Conservation (phyloP, 2,113 vertebrate species). For the Prunella fulvescens region DNA sequence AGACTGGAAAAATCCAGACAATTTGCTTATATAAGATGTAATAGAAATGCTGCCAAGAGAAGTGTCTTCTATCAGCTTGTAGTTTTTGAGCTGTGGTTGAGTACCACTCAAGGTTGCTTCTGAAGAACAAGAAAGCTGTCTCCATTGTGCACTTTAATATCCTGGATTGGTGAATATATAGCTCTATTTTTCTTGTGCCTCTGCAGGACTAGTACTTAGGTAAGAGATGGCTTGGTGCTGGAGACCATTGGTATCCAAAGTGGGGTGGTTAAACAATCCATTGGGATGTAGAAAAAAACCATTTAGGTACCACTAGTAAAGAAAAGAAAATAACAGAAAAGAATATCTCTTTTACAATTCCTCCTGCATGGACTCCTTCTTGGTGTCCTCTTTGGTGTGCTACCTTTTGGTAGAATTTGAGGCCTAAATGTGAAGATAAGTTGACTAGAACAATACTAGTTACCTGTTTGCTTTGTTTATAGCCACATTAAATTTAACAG, state of each 20-base stretch:
- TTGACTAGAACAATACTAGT: neutral
- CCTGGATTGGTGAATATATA: neutral
- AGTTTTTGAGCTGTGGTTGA: neutral
- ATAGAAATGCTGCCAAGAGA: neutral
- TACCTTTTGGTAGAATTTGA: neutral
- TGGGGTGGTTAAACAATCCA: fast-evolving
- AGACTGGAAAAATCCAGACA: neutral
- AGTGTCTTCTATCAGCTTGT: neutral
- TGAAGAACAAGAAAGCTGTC: neutral
- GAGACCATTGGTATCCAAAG: neutral
- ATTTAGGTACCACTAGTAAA: neutral
- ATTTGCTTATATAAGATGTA: neutral
- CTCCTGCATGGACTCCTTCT: neutral
- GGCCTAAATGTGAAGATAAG: neutral
- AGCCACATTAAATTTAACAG: neutral
- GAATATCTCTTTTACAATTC: fast-evolving
- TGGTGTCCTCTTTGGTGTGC: neutral
- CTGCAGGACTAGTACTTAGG: neutral
- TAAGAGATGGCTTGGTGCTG: neutral
- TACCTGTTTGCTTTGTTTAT: neutral
- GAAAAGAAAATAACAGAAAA: fast-evolving
- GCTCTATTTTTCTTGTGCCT: neutral
- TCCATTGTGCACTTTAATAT: neutral
- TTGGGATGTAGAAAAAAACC: neutral
- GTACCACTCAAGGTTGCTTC: neutral